These are phyloP conservation scores for Eupelmus urozonus DNA, from an alignment of 2,888 invertebrate genomes.

Conservation along the genomic window DNA sequence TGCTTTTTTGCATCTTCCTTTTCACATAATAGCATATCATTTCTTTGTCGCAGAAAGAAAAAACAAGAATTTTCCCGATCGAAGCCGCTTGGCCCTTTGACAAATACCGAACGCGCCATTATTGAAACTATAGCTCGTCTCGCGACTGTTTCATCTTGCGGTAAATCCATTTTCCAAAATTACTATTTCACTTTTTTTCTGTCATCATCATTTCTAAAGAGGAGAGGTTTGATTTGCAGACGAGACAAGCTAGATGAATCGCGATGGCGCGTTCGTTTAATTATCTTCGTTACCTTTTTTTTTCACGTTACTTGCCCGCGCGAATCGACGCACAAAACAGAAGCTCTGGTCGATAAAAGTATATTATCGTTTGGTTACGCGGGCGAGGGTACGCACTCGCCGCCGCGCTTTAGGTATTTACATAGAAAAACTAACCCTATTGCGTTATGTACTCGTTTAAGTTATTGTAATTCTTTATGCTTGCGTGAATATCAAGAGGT, in stretches of 20 bases:
- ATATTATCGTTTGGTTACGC: slow-evolving; percentile 74
- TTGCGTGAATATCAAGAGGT: slow-evolving; percentile 73
- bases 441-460: slow-evolving; percentile 74
- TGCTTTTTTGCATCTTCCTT: slow-evolving; percentile 24
- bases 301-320: slow-evolving; percentile 54
- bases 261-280: slow-evolving; percentile 12
- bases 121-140: not conserved
- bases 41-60: slow-evolving; percentile 68
- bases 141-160: not conserved
- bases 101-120: slow-evolving; percentile 37
- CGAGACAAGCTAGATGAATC: not conserved
- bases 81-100: slow-evolving; percentile 61
- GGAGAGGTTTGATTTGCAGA: not conserved
- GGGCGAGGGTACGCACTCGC: slow-evolving; percentile 73
- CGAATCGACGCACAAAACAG: slow-evolving; percentile 69
- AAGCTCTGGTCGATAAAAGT: slow-evolving; percentile 74
- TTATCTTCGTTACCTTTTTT: slow-evolving; percentile 2
- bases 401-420: slow-evolving; percentile 69
- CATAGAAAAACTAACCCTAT: slow-evolving; percentile 76
- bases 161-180: too few relatives aligned
- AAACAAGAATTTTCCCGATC: slow-evolving; percentile 71
- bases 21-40: too few relatives aligned
- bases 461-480: slow-evolving; percentile 74
- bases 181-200: not conserved
- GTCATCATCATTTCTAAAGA: not conserved